Evolutionary conservation across 1,140 invertebrate species (phyloP), one percentile per base, ranked within the genome.

Genomic region (Potamilus streckersoni): DNA sequence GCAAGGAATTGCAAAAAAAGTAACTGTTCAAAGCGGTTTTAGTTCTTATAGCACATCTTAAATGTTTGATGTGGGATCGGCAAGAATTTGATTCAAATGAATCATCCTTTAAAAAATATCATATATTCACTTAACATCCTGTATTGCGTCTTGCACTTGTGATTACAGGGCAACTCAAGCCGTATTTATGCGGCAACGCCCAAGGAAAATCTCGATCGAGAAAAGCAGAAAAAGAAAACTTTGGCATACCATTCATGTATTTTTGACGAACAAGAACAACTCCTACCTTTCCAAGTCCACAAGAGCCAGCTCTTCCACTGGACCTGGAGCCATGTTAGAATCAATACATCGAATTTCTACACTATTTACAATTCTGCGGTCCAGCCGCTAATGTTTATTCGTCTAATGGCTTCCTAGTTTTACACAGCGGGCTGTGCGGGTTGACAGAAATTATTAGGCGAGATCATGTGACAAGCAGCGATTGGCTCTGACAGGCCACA

Each of bases 281-380:
- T 60, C 84, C 74, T 82, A 86, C 85, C 85, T 84, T 76, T 86
- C 85, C 65, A 86, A 77, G 70, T 86, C 85, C 70, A 83, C 74
- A 61, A 85, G 80, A 79, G 81, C 82, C 78, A 86, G 78, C 73
- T 86, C 85, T 80, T 86, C 85, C 11, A 86, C 81, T 31, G 84
- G 82, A 82, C 83, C 80, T 62, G 84, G 83, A 73, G 81, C 82
- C 84, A 85, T 85, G 76, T 69, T 82, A 64, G 11, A 49, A 49
- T 49, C 38, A 49, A 49, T 49, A 49, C 38, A 49, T 49, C 38
- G 38, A 49, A 49, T 49, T 49, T 49, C 38, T 49, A 49, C 38
- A 49, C 38, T 49, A 49, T 49, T 49, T 49, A 49, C 38, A 49
- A 49, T 6, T 49, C 38, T 49, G 38, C 38, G 38, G 38, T 49